phyloP scores from a whole-genome alignment of 2,797 vertebrate genomes.

The Falco biarmicus region DNA sequence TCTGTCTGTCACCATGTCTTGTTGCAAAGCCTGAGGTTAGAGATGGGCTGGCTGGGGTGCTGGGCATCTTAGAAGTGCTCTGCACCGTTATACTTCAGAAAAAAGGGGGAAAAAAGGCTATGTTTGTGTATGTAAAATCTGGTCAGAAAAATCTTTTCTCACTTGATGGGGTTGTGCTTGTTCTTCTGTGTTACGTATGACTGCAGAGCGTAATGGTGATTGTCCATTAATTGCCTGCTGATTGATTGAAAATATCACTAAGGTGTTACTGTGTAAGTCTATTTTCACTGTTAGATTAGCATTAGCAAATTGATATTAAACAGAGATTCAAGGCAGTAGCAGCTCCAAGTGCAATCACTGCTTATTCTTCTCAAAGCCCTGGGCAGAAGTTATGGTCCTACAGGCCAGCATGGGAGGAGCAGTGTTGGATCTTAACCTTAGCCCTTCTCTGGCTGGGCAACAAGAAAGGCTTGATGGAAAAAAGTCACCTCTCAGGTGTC shows the following conservation, averaged over 20 bases:
- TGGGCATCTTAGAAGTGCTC: neutral
- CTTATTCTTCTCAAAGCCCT: neutral
- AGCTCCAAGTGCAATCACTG: neutral
- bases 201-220: neutral
- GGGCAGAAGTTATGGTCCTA: neutral
- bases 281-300: neutral
- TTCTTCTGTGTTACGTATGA: neutral
- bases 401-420: neutral
- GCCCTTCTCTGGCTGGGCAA: neutral
- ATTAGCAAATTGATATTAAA: conserved; percentile 3
- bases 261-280: neutral
- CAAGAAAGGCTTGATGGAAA: neutral
- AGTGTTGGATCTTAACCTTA: neutral
- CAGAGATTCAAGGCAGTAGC: neutral
- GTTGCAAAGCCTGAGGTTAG: neutral
- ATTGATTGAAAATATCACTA: neutral
- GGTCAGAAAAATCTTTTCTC: neutral
- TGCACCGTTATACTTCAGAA: neutral
- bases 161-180: neutral
- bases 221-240: neutral
- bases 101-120: accelerated
- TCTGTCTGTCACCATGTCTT: neutral
- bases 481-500: neutral
- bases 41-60: neutral
- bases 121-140: neutral